Evolutionary conservation across 2,888 invertebrate species (phyloP).

Genomic region (Pyrrhosoma nymphula): DNA sequence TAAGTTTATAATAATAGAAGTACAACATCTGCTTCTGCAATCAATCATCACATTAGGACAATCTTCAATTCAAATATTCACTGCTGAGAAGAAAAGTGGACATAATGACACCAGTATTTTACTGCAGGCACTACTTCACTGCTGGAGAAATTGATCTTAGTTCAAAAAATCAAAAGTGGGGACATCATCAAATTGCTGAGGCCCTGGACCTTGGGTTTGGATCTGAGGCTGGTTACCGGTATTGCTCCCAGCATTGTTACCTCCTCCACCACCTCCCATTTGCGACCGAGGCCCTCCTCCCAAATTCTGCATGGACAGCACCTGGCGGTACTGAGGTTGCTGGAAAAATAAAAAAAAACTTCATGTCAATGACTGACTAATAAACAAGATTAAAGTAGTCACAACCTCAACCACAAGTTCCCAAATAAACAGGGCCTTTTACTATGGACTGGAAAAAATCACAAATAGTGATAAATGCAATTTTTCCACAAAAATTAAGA

Average conservation of each 20-base stretch:
- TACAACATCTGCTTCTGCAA: too few relatives aligned
- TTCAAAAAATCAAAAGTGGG: slow-evolving; percentile 79
- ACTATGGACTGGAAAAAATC: too few relatives aligned
- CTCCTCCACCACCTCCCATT: slow-evolving; percentile 45
- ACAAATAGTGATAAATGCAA: too few relatives aligned
- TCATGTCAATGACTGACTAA: too few relatives aligned
- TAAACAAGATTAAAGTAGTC: too few relatives aligned
- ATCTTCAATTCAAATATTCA: neutral
- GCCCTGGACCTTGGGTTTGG: slow-evolving; percentile 51
- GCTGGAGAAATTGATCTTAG: slow-evolving; percentile 72
- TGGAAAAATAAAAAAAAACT: slow-evolving; percentile 74
- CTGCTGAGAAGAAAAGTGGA: too few relatives aligned
- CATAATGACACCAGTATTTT: too few relatives aligned
- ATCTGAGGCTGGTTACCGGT: slow-evolving; percentile 42
- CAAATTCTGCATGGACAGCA: slow-evolving; percentile 80
- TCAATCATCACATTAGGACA: neutral
- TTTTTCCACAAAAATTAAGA: too few relatives aligned
- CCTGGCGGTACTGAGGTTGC: slow-evolving; percentile 86
- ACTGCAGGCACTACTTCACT: neutral
- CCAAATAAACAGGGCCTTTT: too few relatives aligned
- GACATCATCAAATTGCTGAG: slow-evolving; percentile 80
- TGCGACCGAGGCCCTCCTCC: slow-evolving; percentile 64
- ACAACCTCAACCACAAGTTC: too few relatives aligned
- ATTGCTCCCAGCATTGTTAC: neutral
- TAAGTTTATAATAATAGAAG: too few relatives aligned